Evolutionary conservation across 2,888 invertebrate genomes (phyloP), one percentile per base, ranked within the genome.

Genomic region (Selenia dentaria): DNA sequence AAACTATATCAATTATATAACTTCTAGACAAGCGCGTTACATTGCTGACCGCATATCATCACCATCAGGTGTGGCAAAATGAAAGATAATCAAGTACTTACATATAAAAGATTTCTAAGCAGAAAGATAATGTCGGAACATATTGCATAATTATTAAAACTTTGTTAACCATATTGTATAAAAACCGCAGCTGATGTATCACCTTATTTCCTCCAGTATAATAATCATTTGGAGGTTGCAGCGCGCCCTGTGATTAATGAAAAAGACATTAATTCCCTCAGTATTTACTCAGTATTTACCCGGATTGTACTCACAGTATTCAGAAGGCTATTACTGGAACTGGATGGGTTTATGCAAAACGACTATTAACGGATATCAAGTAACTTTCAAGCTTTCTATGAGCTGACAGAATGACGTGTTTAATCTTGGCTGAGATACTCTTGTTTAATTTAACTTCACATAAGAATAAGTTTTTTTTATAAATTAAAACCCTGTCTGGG

Each of bases 201-300:
- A 16, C 16, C 16, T 22, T 20, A 6, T 31, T 13, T 31, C 13
- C 10, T 37, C 14, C 1, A 18, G 24, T 28, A 34, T 29, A 36
- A 42, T 35, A 42, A 22, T 35, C 18, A 37, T 43, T 43, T 43
- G 25, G 18, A 18, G 31, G 27, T 34, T 42, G 35, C 42, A 42
- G 13, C 25, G 25, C 3, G 22, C 9, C 9, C 22, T 9, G 36
- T 43, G 43, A 43, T 36, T 37, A 43, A 43, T 32, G 36, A 20
- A 13, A 25, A 18, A 36, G 31, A 31, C 36, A 43, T 43, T 36
- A 24, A 31, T 43, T 31, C 10, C 8, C 31, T 4, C 26, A 18
- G 36, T 26, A 32, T 43, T 31, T 36, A 29, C 29, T 25, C 25
- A 20, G 20, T 11, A 16, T 31, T 39, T 36, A 3, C 2, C 4